Percentiles rank a stretch among this genome's conserved stretches.
phyloP scores from a whole-genome alignment of 2,113 vertebrate genomes.

The Hylia prasina region DNA sequence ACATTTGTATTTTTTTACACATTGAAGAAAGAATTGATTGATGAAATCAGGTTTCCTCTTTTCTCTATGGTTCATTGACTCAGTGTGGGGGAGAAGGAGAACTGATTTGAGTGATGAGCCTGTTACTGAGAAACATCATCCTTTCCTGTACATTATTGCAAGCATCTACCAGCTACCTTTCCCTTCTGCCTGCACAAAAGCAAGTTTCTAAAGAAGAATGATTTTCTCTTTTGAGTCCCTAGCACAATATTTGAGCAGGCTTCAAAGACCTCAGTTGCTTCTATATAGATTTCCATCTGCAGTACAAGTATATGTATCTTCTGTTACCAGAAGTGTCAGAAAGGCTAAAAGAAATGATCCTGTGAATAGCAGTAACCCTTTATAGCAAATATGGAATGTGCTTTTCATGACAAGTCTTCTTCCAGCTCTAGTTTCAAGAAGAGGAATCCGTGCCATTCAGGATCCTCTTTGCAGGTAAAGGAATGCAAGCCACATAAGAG shows the following conservation, averaged over 20 bases:
- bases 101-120: background rate
- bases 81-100: background rate
- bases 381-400: background rate
- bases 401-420: background rate
- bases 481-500: background rate
- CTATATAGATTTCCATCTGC: background rate
- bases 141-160: background rate
- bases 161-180: background rate
- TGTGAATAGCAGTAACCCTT: background rate
- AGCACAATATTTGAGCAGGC: background rate
- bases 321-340: background rate
- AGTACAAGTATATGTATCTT: background rate
- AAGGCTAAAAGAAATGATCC: background rate
- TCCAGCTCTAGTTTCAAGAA: background rate
- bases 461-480: background rate
- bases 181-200: background rate
- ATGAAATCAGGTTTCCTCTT: background rate
- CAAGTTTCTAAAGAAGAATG: background rate
- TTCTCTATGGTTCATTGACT: background rate
- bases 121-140: background rate
- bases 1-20: background rate
- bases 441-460: background rate
- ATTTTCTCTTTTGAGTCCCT: background rate
- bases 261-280: background rate
- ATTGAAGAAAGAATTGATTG: background rate